Base-by-base conservation (phyloP, 2,888 invertebrate species). In the Volucella zonaria region DNA sequence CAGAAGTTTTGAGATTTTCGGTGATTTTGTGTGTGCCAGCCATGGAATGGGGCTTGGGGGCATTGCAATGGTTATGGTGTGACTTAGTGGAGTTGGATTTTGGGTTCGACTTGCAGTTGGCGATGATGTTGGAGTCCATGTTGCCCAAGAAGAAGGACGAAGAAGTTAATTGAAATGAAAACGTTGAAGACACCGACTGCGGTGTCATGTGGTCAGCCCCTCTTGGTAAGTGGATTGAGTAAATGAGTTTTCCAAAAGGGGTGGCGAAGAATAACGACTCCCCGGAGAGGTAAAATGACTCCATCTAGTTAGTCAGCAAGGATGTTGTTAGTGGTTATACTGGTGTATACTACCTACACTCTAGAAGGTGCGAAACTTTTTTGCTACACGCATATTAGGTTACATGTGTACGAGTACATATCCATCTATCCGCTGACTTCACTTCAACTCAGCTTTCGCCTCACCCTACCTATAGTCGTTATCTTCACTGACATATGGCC, bases 161-260 rank as follows among this genome's bases (percentile, higher is more conserved):
- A 81, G 77, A 85, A 81, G 85, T 85, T 80, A 85, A 85, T 85
- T 85, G 85, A 85, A 85, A 85, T 85, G 81, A 85, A 81, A 85
- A 85, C 85, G 81, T 81, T 85, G 62, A 81, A 85, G 85, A 81
- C 80, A 85, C 76, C 76, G 71, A 73, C 45, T 80, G 59, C 66
- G 79, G 73, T 62, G n/a, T 45, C 40, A 54, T 77, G 52, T 66
- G 77, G 82, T 74, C 67, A 61, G 49, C 14, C 43, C 43, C 31
- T 52, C 42, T 58, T 43, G 49, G 18, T 9, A 1, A n/a, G 1
- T n/a, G 8, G 56, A 15, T 52, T 31, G 62, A 56, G 56, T 58
- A 56, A 51, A 67, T 77, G 51, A 15, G 78, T 66, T 59, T 52
- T 70, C 58, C 18, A 54, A 49, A 54, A 58, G 52, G 70, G 76